phyloP scores from a whole-genome alignment of 2,113 vertebrate species.

The Lycaon pictus region DNA sequence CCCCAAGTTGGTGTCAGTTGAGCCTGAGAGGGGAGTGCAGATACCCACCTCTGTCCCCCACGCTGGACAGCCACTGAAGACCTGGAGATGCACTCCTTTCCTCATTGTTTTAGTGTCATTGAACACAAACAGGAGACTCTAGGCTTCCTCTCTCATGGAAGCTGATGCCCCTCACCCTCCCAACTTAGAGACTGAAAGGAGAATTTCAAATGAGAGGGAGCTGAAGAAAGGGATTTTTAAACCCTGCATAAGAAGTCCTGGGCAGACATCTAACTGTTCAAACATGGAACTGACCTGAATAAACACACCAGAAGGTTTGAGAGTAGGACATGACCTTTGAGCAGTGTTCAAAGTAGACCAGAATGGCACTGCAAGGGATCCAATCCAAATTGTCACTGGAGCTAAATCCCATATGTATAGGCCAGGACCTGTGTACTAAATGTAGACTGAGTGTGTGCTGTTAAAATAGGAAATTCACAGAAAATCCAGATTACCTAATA shows the following conservation, averaged over 20 bases:
- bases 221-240: not conserved
- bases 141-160: not conserved
- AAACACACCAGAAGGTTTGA: not conserved
- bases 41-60: not conserved
- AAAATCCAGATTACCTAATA: not conserved
- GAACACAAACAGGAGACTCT: not conserved
- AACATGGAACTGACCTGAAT: not conserved
- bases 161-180: not conserved
- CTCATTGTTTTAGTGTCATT: not conserved
- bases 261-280: not conserved
- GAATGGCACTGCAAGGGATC: no score
- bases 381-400: not conserved
- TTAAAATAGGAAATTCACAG: no score
- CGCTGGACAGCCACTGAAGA: no score
- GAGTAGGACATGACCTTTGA: not conserved
- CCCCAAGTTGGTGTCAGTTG: not conserved
- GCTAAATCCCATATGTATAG: not conserved
- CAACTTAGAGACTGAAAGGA: not conserved
- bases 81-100: not conserved
- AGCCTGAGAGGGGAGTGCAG: not conserved
- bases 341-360: not conserved
- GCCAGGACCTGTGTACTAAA: not conserved
- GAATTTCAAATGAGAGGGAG: no score
- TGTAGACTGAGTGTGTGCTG: not conserved
- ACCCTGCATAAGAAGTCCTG: not conserved